Percentiles rank a stretch among this genome's conserved stretches.
Evolutionary conservation across 2,888 invertebrate species (phyloP).

Genomic region (Drosophila planitibia): DNA sequence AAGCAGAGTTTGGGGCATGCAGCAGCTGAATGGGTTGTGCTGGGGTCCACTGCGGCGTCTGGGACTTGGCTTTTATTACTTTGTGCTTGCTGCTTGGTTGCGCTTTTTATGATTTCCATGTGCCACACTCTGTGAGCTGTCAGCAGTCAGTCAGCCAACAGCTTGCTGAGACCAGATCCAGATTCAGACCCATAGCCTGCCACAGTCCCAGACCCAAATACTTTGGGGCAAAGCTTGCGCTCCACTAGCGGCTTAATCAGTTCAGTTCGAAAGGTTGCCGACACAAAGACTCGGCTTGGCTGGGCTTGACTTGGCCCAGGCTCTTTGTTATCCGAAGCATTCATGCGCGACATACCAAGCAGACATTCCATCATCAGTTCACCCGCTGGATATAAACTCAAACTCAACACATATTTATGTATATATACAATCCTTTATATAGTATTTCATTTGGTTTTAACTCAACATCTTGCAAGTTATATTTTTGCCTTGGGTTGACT

Average conservation of each 20-base stretch:
- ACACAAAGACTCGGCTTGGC: conserved; percentile 43
- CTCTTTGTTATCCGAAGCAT: conserved; percentile 58
- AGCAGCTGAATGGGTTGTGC: conserved; percentile 28
- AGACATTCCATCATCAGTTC: conserved; percentile 19
- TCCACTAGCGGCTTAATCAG: conserved; percentile 73
- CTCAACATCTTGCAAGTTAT: conserved; percentile 21
- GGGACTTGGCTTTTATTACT: conserved; percentile 57
- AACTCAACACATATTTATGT: conserved; percentile 2
- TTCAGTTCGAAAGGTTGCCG: conserved; percentile 65
- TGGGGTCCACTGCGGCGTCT: conserved; percentile 32
- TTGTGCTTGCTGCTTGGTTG: conserved; percentile 51
- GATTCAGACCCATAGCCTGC: conserved; percentile 5
- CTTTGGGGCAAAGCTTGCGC: conserved; percentile 34
- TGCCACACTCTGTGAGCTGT: conserved; percentile 60
- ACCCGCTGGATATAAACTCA: background rate
- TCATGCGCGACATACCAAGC: conserved; percentile 71
- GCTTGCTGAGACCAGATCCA: conserved; percentile 15
- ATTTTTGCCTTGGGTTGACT: conserved; percentile 10
- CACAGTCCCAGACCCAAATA: background rate
- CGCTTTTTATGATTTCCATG: conserved; percentile 66
- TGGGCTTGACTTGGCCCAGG: conserved; percentile 36
- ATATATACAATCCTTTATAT: background rate
- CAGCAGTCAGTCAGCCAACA: conserved; percentile 64
- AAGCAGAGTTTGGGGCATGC: conserved; percentile 2
- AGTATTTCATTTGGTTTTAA: background rate